Evolutionary conservation across 2,888 invertebrate species (phyloP).

Genomic region (Athalia circularis): DNA sequence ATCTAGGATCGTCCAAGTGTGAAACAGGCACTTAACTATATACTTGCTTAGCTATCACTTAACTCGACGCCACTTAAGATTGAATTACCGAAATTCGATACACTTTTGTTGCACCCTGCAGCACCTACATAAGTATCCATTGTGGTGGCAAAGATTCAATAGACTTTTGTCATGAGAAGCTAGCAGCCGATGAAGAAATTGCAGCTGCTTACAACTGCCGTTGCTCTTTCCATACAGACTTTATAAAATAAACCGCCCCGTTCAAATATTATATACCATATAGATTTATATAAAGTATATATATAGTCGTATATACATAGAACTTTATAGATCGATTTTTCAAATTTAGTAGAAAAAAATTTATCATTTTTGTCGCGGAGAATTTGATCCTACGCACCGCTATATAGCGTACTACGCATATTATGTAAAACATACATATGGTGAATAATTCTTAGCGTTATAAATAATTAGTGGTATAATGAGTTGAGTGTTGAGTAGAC

Average conservation of each 20-base stretch:
- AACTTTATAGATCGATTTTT: too few relatives aligned
- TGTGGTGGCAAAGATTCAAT: slow-evolving; percentile 38
- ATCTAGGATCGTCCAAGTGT: slow-evolving; percentile 63
- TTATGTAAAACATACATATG: slow-evolving; percentile 5
- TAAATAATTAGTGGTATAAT: slow-evolving; percentile 74
- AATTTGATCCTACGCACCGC: too few relatives aligned
- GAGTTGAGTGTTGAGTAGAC: slow-evolving; percentile 72
- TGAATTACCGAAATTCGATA: slow-evolving; percentile 73
- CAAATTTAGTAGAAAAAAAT: too few relatives aligned
- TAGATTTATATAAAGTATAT: too few relatives aligned
- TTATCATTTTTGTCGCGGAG: too few relatives aligned
- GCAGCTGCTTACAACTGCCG: slow-evolving; percentile 11
- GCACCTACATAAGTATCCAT: slow-evolving; percentile 36
- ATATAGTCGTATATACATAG: too few relatives aligned
- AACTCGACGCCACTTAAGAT: slow-evolving; percentile 72
- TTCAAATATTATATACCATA: neutral
- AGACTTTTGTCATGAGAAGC: slow-evolving; percentile 34
- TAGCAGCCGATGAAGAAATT: slow-evolving; percentile 20
- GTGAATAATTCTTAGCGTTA: slow-evolving; percentile 60
- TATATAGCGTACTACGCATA: neutral
- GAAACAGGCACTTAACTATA: slow-evolving; percentile 71
- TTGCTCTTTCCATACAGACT: neutral
- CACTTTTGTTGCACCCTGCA: slow-evolving; percentile 46
- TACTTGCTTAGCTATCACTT: slow-evolving; percentile 68
- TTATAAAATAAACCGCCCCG: neutral